Percentiles rank a stretch among this genome's conserved stretches.
Conservation (phyloP, 1,140 invertebrate genomes). For the Tetragonula clypearis region DNA sequence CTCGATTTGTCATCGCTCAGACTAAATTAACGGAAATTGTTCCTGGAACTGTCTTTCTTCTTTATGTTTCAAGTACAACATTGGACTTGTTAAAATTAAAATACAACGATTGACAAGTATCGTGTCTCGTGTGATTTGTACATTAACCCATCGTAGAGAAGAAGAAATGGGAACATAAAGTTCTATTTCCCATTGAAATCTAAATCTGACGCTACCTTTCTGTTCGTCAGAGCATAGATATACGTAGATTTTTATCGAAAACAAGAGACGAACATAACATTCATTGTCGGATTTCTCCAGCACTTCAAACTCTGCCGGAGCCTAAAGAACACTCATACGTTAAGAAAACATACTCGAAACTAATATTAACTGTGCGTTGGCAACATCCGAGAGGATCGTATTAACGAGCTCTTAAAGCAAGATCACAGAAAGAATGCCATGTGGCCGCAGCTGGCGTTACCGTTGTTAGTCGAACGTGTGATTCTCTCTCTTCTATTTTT, state of each 20-base stretch:
- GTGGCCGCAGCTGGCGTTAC: constrained; percentile 71
- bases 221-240: constrained; percentile 6
- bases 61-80: background rate
- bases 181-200: constrained; percentile 8
- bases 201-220: constrained; percentile 14
- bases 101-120: background rate
- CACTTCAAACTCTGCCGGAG: constrained; percentile 15
- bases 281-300: background rate
- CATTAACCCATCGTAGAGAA: background rate
- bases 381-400: constrained; percentile 76
- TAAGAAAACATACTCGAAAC: constrained; percentile 78
- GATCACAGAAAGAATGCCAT: constrained; percentile 76
- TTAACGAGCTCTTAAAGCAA: constrained; percentile 78
- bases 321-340: constrained; percentile 72
- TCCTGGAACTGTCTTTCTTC: background rate
- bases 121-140: background rate
- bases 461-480: constrained; percentile 64
- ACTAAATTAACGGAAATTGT: background rate
- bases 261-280: constrained; percentile 41
- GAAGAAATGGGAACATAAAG: background rate
- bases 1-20: background rate
- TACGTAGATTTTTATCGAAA: constrained; percentile 39
- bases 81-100: background rate
- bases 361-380: constrained; percentile 79
- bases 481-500: constrained; percentile 65